Percentiles rank a stretch among this genome's conserved stretches.
Evolutionary conservation across 1,140 invertebrate genomes (phyloP).

Genomic region (Eciton burchellii): DNA sequence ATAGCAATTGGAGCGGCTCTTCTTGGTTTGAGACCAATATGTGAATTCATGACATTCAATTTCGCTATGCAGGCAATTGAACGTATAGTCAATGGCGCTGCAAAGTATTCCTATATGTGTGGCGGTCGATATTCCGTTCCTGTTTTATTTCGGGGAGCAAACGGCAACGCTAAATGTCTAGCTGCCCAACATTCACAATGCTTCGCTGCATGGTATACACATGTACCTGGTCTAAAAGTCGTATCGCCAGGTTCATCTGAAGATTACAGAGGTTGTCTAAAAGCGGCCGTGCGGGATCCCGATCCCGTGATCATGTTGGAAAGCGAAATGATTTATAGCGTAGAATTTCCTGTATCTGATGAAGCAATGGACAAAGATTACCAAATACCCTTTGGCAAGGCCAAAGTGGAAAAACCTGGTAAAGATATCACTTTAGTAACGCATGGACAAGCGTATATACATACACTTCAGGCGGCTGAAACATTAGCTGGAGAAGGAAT

Average conservation of each 20-base stretch:
- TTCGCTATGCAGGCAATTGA: conserved; percentile 94
- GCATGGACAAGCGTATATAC: conserved; percentile 85
- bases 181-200: conserved; percentile 93
- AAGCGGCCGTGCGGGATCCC: conserved; percentile 89
- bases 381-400: conserved; percentile 90
- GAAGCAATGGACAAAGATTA: conserved; percentile 90
- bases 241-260: too few relatives aligned
- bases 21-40: conserved; percentile 89
- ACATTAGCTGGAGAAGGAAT: conserved; percentile 87
- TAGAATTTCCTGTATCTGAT: conserved; percentile 80
- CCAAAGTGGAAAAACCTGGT: conserved; percentile 90
- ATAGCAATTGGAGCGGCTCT: conserved; percentile 98
- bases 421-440: conserved; percentile 90
- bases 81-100: conserved; percentile 91
- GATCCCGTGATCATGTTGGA: conserved; percentile 91
- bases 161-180: conserved; percentile 90
- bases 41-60: conserved; percentile 94
- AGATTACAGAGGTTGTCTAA: conserved; percentile 89
- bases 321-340: conserved; percentile 90
- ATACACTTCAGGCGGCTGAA: conserved; percentile 89
- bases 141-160: conserved; percentile 92
- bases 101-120: conserved; percentile 90
- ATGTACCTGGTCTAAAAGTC: conserved; percentile 91
- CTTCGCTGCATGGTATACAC: conserved; percentile 90
- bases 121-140: conserved; percentile 89